Conservation (phyloP, 2,113 vertebrate genomes). For the human region GRCh38 chr6:74073001-74073500, state of each 20-base stretch:
- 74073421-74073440: neutral
- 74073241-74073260: neutral
- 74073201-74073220: neutral
- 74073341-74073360: neutral
- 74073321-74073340: neutral
- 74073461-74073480: neutral
- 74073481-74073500: neutral
- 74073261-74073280: neutral
- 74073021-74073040: neutral
- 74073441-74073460: neutral
- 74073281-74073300: neutral
- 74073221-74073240: neutral
- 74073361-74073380: neutral
- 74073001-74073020: neutral
- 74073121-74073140: neutral
- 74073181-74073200: neutral
- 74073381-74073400: neutral
- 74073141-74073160: neutral
- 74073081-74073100: neutral
- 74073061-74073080: neutral
- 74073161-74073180: neutral
- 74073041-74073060: neutral
- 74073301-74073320: neutral
- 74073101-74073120: neutral
- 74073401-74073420: neutral